A percentile compares a stretch with the other conserved stretches of the same genome.
Conservation (phyloP, 2,113 vertebrate genomes). For the Misgurnus anguillicaudatus region DNA sequence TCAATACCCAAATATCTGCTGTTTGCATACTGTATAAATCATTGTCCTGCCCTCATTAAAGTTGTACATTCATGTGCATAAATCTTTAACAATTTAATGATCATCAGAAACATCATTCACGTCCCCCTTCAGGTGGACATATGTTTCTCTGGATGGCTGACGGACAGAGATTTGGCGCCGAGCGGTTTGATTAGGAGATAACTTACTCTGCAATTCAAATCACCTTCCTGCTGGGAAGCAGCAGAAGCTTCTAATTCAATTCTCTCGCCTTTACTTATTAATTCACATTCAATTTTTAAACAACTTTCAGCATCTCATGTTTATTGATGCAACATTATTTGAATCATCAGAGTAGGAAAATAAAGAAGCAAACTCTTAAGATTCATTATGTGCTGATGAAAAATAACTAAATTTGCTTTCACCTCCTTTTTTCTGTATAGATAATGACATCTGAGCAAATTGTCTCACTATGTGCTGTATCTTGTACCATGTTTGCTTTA, state of each 20-base stretch:
- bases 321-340: constrained; percentile 47
- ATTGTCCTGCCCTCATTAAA: neutral
- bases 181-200: constrained; percentile 38
- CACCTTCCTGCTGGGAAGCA: constrained; percentile 26
- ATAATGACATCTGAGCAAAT: neutral
- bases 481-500: too few species aligned
- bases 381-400: constrained; percentile 5
- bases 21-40: neutral
- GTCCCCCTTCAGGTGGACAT: constrained; percentile 40
- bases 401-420: neutral
- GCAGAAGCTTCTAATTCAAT: constrained; percentile 35
- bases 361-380: constrained; percentile 11
- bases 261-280: constrained; percentile 58
- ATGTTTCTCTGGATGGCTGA: neutral
- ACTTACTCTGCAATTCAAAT: constrained; percentile 62
- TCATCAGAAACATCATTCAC: constrained; percentile 1
- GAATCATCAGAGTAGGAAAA: constrained; percentile 27
- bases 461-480: neutral
- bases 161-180: neutral
- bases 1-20: neutral
- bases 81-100: neutral
- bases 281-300: constrained; percentile 49
- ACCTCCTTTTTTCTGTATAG: neutral
- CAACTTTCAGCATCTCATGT: constrained; percentile 58
- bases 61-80: neutral